Percentiles rank a stretch among this genome's conserved stretches.
Conservation (phyloP, 1,140 invertebrate genomes). For the Drosophila mojavensis region DNA sequence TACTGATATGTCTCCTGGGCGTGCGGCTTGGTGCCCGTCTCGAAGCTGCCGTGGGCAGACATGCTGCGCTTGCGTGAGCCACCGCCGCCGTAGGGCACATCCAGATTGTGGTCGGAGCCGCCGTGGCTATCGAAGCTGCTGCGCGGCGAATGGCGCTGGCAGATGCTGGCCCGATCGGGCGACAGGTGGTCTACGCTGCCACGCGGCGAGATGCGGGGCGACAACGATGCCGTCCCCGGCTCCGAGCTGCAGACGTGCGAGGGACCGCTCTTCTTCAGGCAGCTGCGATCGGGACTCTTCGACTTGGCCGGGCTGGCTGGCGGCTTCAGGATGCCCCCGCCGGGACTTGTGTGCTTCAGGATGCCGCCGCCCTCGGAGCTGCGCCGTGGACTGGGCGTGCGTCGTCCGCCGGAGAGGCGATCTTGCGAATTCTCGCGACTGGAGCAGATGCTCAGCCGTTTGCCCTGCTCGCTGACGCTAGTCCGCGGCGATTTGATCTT, state of each 20-base stretch:
- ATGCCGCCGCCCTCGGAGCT: slow-evolving; percentile 78
- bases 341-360: slow-evolving; percentile 71
- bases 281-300: slow-evolving; percentile 81
- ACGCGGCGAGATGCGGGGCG: slow-evolving; percentile 74
- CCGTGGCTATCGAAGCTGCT: slow-evolving; percentile 82
- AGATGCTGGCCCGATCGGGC: slow-evolving; percentile 70
- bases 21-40: slow-evolving; percentile 55
- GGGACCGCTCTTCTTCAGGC: slow-evolving; percentile 76
- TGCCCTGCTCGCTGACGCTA: slow-evolving; percentile 78
- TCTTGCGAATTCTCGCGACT: slow-evolving; percentile 80
- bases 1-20: slow-evolving; percentile 80
- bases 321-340: slow-evolving; percentile 72
- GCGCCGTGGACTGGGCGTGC: slow-evolving; percentile 77
- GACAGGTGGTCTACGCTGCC: slow-evolving; percentile 79
- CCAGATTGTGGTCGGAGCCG: slow-evolving; percentile 74
- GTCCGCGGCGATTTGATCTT: slow-evolving; percentile 80
- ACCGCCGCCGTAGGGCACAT: slow-evolving; percentile 62
- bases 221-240: slow-evolving; percentile 33
- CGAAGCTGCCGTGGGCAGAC: slow-evolving; percentile 81
- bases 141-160: slow-evolving; percentile 73
- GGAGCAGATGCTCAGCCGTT: slow-evolving; percentile 71
- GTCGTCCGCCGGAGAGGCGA: slow-evolving; percentile 65
- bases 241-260: slow-evolving; percentile 73
- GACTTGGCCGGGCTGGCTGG: slow-evolving; percentile 76
- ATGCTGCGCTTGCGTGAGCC: slow-evolving; percentile 71